These are phyloP conservation scores for Cryptops parisi DNA, from an alignment of 2,888 invertebrate species.

Conservation along the genomic window DNA sequence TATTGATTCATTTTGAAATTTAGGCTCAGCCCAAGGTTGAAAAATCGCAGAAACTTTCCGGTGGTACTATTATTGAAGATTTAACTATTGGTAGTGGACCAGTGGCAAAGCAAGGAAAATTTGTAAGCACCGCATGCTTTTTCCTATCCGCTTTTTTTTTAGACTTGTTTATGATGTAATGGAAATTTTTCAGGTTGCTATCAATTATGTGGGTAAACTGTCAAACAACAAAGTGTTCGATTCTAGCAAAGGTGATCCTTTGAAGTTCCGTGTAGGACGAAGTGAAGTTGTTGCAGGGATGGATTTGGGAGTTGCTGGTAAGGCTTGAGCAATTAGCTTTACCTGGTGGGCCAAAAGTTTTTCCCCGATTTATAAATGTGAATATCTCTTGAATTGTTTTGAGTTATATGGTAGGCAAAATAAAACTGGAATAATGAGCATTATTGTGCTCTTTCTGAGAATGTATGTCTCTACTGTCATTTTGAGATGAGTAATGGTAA, in stretches of 20 bases:
- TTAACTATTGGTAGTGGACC: slow-evolving; percentile 62
- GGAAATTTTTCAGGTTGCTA: slow-evolving; percentile 26
- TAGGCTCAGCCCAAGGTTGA: too few relatives aligned
- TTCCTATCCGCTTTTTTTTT: not conserved
- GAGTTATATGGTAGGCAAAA: too few relatives aligned
- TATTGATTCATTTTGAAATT: too few relatives aligned
- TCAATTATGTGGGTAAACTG: slow-evolving; percentile 32
- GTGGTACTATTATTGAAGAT: slow-evolving; percentile 72
- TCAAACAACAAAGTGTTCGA: slow-evolving; percentile 32
- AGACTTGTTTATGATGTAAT: not conserved
- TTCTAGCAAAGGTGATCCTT: slow-evolving; percentile 32
- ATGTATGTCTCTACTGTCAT: too few relatives aligned
- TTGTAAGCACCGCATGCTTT: slow-evolving; percentile 28
- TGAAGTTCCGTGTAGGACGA: slow-evolving; percentile 66
- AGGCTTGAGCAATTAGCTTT: too few relatives aligned
- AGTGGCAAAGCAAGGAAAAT: slow-evolving; percentile 59
- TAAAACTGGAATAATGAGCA: too few relatives aligned
- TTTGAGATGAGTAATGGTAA: too few relatives aligned
- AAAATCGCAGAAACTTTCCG: slow-evolving; percentile 35
- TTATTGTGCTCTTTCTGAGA: too few relatives aligned
- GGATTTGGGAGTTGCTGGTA: slow-evolving; percentile 74
- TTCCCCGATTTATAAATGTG: too few relatives aligned
- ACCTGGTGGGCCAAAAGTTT: too few relatives aligned
- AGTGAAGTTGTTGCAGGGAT: slow-evolving; percentile 81
- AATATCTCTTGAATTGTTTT: too few relatives aligned